Conservation (phyloP, 2,888 invertebrate genomes). For the Crossocerus cetratus region DNA sequence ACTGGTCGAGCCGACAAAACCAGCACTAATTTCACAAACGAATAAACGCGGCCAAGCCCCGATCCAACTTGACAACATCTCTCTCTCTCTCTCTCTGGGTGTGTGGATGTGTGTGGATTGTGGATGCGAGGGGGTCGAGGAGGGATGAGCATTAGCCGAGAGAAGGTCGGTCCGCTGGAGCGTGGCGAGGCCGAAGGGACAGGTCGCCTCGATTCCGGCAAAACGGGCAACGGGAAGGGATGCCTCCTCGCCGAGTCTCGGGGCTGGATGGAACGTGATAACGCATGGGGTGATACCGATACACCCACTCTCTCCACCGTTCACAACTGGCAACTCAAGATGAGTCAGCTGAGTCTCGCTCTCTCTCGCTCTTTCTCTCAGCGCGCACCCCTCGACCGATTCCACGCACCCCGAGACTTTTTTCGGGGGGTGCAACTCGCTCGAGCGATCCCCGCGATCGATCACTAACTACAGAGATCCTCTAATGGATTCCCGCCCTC, state of each 20-base stretch:
- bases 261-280: conserved; percentile 62
- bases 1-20: conserved; percentile 59
- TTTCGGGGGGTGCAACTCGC: conserved; percentile 21
- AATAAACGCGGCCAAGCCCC: conserved; percentile 68
- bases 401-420: conserved; percentile 32
- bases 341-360: conserved; percentile 63
- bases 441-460: conserved; percentile 30
- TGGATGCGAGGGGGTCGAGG: conserved; percentile 52
- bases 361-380: background rate
- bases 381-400: conserved; percentile 32
- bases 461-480: conserved; percentile 40
- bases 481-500: conserved; percentile 12
- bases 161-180: conserved; percentile 23
- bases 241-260: conserved; percentile 5
- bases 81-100: too few relatives aligned
- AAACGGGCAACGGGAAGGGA: conserved; percentile 24
- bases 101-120: background rate
- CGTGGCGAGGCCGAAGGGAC: conserved; percentile 33
- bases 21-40: conserved; percentile 77
- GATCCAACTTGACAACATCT: too few relatives aligned
- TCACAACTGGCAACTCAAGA: conserved; percentile 56
- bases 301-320: conserved; percentile 42
- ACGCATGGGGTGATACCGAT: conserved; percentile 72
- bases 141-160: conserved; percentile 38
- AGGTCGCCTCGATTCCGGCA: too few relatives aligned